Evolutionary conservation across 92 coral and sea anemone genomes (phyloP).

Genomic region (Desmophyllum pertusum): DNA sequence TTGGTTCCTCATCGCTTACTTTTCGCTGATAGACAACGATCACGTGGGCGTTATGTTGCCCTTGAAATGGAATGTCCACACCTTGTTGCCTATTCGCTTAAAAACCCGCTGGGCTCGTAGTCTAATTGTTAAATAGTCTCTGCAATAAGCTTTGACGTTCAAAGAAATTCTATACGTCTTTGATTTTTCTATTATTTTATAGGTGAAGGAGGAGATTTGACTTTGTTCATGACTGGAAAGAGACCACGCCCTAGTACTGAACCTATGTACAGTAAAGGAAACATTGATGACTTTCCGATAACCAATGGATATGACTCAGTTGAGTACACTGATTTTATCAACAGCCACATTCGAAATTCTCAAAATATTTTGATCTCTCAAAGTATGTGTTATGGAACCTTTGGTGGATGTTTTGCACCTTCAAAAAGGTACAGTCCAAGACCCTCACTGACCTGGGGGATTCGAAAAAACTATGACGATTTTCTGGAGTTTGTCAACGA

Average conservation of each 20-base stretch:
- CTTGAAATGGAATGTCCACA: too few species aligned
- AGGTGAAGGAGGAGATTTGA: slow-evolving; percentile 15
- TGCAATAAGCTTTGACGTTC: background rate
- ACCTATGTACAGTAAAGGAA: slow-evolving; percentile 9
- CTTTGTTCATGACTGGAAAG: slow-evolving; percentile 13
- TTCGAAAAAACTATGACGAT: background rate
- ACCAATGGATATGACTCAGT: background rate
- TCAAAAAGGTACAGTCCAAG: background rate
- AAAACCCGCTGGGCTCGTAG: too few species aligned
- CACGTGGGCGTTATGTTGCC: too few species aligned
- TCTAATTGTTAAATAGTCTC: too few species aligned
- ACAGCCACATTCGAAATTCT: background rate
- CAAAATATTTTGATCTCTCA: background rate
- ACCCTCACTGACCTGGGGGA: background rate
- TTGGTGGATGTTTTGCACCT: background rate
- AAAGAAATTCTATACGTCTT: background rate
- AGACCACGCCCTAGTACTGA: background rate
- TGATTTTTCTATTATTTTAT: background rate
- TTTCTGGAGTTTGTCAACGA: background rate
- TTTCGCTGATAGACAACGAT: too few species aligned
- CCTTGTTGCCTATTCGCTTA: too few species aligned
- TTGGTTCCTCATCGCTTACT: too few species aligned
- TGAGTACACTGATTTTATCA: background rate
- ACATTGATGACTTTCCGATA: background rate
- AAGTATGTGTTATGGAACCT: background rate